Evolutionary conservation across 1,140 invertebrate genomes (phyloP), one percentile per base, ranked within the genome.

Genomic region (Oedothorax gibbosus): DNA sequence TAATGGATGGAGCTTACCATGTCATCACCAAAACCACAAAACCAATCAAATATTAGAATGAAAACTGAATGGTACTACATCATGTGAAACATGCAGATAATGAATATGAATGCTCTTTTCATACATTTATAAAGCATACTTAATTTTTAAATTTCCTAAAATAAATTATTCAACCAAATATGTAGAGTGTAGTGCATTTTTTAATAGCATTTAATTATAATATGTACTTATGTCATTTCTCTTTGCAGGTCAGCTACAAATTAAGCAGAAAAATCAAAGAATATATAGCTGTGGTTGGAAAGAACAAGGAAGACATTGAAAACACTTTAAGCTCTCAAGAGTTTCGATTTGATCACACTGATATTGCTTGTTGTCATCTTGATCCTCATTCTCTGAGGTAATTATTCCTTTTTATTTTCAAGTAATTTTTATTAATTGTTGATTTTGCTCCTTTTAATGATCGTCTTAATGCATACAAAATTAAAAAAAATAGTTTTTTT

Each of bases 261-360:
- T 20, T 82, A 18, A 73, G 49, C 11, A 53, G 68, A 64, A 82
- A 82, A 73, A 20, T 82, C 14, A 72, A 64, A 53, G 80, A 82
- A 73, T 82, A 82, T 82, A 12, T 65, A 21, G 62, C 80, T 21
- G 69, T 73, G 49, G n/a, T 82, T 20, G 60, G 49, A 65, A 72
- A 73, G 54, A 82, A 82, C 15, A 82, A 82, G 53, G 56, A 82
- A 20, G 64, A 82, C 54, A 65, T 82, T 21, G 80, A 82, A 73
- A 73, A 20, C 54, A 53, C 65, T 14, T 53, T 65, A 20, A 49
- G 53, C 35, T 20, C 80, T 14, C n/a, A 62, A 7, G n/a, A 82
- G 14, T 82, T 73, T 50, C 68, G n/a, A 64, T 82, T 82, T 73
- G 69, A 73, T 20, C 50, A 72, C 14, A 54, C 69, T 0, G 68